Evolutionary conservation across 1,140 invertebrate genomes (phyloP).

Genomic region (Zaprionus kolodkinae): DNA sequence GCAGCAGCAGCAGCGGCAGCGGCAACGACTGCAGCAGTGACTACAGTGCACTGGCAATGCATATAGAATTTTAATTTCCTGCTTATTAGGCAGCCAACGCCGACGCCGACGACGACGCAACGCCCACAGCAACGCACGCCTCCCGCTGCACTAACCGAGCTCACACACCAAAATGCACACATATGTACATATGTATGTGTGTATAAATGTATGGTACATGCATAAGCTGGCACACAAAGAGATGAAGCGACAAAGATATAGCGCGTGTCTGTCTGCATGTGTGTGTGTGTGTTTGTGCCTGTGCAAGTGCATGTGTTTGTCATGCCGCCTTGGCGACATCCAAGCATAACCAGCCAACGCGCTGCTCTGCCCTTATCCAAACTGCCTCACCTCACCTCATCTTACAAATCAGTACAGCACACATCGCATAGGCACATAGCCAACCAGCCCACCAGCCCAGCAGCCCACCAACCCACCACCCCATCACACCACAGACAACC

Average conservation of each 20-base stretch:
- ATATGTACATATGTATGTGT: neutral
- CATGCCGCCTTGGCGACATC: slow-evolving; percentile 35
- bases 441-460: neutral
- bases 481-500: neutral
- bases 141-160: neutral
- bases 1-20: neutral
- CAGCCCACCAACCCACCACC: neutral
- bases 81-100: slow-evolving; percentile 70
- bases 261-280: slow-evolving; percentile 3
- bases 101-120: slow-evolving; percentile 22
- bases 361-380: neutral
- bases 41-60: slow-evolving; percentile 62
- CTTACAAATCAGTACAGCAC: neutral
- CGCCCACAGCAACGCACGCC: neutral
- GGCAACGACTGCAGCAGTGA: slow-evolving; percentile 29
- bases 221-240: slow-evolving; percentile 34
- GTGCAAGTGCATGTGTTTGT: slow-evolving; percentile 15
- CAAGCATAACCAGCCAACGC: neutral
- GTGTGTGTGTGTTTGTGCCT: slow-evolving; percentile 16
- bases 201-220: neutral
- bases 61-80: slow-evolving; percentile 83
- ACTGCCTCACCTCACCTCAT: neutral
- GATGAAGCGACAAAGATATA: slow-evolving; percentile 64
- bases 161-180: neutral
- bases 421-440: neutral